Base-by-base conservation (phyloP, 2,888 invertebrate genomes). In the Sturmia bella region DNA sequence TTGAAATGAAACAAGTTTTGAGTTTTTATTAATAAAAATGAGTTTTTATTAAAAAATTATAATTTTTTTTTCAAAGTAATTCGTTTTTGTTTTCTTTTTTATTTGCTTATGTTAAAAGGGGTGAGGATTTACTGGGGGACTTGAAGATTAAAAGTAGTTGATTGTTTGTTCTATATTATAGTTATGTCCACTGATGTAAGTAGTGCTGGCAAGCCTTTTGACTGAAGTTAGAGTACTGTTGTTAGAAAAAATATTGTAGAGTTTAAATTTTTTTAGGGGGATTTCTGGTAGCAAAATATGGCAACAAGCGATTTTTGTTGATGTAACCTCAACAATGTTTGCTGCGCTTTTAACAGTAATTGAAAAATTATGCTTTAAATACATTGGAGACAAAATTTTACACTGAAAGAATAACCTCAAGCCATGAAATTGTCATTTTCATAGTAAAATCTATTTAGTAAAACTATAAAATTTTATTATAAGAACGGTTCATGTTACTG, bases 1-100 rank as follows among this genome's bases (percentile, higher is more conserved):
- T 79, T 68, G 43, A 82, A 83, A 86, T 84, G 85, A 81, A 85
- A 85, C 83, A 84, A 79, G 79, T 80, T 83, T 73, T 78, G 79
- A 52, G 17, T 69, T 78, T 82, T 81, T 80, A 78, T 83, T 83
- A 80, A 79, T 83, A 79, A 74, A 78, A 82, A 78, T 80, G 73
- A 74, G 72, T 83, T 83, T 72, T 80, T 84, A 83, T 83, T 82
- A 69, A 69, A 63, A 21, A 77, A 80, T 82, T 73, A 80, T 75
- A 56, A 59, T 75, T 54, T 80, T 56, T 57, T 61, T 13, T 52
- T 78, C 63, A 48, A 37, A 70, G 13, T 24, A 12, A 24, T 43
- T 63, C 43, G 37, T 56, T 32, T 32, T 37, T 54, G 61, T 78
- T 77, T 52, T 52, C 70, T 80, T 70, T 77, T 21, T 70, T 72